Evolutionary conservation across 2,797 vertebrate genomes (phyloP).

Genomic region (Phalloptychus januarius): DNA sequence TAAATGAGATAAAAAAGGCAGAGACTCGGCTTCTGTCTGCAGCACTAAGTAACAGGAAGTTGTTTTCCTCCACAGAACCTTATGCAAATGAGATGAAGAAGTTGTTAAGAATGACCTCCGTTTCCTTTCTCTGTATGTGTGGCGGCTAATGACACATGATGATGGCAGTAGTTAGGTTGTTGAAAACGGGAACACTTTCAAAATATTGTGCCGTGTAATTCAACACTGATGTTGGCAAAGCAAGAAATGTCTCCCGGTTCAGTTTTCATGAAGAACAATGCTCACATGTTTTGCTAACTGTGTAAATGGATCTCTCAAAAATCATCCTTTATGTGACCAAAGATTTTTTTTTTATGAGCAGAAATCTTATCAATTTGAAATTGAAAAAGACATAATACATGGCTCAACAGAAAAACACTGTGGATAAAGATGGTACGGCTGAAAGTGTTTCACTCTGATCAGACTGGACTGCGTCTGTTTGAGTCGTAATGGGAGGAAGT

Average conservation of each 20-base stretch:
- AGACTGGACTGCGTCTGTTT: no score
- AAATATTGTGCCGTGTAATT: not conserved
- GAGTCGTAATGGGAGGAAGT: no score
- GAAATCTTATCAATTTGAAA: no score
- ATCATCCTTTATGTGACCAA: not conserved
- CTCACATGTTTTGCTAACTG: not conserved
- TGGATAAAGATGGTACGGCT: no score
- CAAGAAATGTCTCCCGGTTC: no score
- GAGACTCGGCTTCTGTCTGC: not conserved
- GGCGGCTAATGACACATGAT: not conserved
- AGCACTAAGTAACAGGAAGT: not conserved
- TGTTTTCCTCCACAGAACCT: not conserved
- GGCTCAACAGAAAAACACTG: no score
- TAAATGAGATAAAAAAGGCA: not conserved
- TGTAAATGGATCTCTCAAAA: not conserved
- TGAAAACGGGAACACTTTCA: not conserved
- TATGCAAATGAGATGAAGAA: not conserved
- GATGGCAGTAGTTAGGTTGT: not conserved
- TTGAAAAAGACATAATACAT: no score
- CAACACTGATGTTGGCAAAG: not conserved
- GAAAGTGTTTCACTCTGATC: no score
- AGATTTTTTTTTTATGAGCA: not conserved
- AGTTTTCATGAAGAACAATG: not conserved
- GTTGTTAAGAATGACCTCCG: not conserved
- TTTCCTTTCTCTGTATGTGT: conserved; percentile 1